phyloP scores from a whole-genome alignment of 2,888 invertebrate species.

The Alviniconcha strummeri region DNA sequence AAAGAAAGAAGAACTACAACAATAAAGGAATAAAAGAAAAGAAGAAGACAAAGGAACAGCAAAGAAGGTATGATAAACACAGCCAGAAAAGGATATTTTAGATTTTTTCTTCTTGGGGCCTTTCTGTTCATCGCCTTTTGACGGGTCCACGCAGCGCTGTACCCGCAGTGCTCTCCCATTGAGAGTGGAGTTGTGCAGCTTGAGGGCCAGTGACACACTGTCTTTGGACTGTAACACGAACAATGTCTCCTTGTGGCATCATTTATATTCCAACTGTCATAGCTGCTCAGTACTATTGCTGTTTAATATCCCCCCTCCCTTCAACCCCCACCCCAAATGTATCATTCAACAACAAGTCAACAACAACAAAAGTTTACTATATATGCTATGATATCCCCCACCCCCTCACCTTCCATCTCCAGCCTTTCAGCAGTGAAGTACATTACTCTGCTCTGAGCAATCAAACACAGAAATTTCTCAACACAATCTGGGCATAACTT shows the following conservation, averaged over 20 bases:
- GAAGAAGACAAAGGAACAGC: neutral
- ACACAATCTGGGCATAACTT: too few species aligned
- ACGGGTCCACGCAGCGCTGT: constrained; percentile 28
- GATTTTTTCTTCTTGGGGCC: constrained; percentile 6
- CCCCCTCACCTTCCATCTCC: neutral
- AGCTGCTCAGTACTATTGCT: neutral
- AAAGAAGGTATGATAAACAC: too few species aligned
- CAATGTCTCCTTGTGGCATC: neutral
- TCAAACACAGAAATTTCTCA: too few species aligned
- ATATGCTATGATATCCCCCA: neutral
- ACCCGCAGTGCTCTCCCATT: constrained; percentile 37
- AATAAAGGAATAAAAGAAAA: neutral
- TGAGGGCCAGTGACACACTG: constrained; percentile 39
- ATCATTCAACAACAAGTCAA: neutral
- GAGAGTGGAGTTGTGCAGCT: constrained; percentile 34
- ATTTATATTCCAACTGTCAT: neutral
- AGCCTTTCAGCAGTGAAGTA: too few species aligned
- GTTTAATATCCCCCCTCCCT: neutral
- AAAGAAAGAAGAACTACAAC: neutral
- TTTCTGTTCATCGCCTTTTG: constrained; percentile 6
- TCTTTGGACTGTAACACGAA: constrained; percentile 36
- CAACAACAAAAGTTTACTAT: neutral
- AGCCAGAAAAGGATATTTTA: neutral
- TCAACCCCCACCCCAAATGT: neutral
- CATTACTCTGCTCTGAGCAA: too few species aligned